These are phyloP conservation scores for Nematopogon swammerdamellus DNA, from an alignment of 2,888 invertebrate species.

Conservation along the genomic window DNA sequence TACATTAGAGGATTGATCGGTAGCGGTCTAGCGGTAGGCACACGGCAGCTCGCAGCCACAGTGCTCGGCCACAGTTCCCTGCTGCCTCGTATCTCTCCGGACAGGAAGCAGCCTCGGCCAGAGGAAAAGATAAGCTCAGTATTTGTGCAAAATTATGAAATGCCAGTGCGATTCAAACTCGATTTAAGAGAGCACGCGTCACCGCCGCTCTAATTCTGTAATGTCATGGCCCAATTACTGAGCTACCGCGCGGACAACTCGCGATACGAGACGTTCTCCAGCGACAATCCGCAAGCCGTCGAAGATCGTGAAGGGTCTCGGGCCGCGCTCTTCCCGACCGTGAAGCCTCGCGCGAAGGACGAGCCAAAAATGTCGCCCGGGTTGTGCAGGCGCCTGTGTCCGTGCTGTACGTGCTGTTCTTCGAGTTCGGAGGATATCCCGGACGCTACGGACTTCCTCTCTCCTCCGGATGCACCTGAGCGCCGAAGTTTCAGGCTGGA, in stretches of 20 bases:
- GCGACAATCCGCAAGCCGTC: neutral
- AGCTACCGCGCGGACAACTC: neutral
- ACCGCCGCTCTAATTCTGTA: neutral
- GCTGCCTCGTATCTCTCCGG: neutral
- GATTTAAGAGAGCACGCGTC: neutral
- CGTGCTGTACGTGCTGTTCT: neutral
- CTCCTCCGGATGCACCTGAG: neutral
- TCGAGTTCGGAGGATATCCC: neutral
- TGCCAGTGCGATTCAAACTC: neutral
- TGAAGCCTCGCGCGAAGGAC: neutral
- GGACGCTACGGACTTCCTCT: neutral
- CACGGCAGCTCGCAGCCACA: no score
- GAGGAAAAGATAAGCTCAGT: neutral
- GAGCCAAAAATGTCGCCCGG: neutral
- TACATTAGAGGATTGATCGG: no score
- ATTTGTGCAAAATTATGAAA: neutral
- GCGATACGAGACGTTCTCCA: neutral
- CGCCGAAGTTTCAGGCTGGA: neutral
- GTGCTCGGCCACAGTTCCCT: no score
- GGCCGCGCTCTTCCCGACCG: neutral
- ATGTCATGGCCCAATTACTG: neutral
- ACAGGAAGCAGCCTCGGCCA: neutral
- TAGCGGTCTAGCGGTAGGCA: no score
- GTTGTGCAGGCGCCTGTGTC: neutral
- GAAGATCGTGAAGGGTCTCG: neutral